Conservation (phyloP, 2,113 vertebrate species). For the Rallus limicola region DNA sequence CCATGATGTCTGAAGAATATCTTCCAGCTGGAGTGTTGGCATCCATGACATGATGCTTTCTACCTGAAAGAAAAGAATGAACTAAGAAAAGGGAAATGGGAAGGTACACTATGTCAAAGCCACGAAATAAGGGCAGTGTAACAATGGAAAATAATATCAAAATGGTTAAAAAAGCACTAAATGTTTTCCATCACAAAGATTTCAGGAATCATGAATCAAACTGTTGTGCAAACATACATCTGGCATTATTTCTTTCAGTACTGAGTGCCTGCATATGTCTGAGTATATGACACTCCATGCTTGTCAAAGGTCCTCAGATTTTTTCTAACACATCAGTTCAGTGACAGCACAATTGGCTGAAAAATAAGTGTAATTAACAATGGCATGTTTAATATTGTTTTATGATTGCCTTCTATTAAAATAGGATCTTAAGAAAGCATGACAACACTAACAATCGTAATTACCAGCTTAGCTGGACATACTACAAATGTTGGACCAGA, state of each 20-base stretch:
- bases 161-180: neutral
- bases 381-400: conserved; percentile 26
- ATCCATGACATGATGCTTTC: neutral
- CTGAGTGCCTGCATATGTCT: conserved; percentile 14
- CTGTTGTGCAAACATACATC: conserved; percentile 44
- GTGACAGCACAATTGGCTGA: conserved; percentile 41
- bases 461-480: conserved; percentile 29
- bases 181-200: conserved; percentile 13
- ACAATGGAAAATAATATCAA: neutral
- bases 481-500: conserved; percentile 1
- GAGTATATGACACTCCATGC: neutral
- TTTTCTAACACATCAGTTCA: neutral
- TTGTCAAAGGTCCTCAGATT: conserved; percentile 35
- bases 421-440: conserved; percentile 24
- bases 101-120: neutral
- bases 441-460: conserved; percentile 37
- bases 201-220: conserved; percentile 48
- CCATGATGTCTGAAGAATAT: neutral
- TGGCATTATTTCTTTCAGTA: conserved; percentile 47
- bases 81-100: neutral
- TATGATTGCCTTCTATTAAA: conserved; percentile 44
- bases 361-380: conserved; percentile 20
- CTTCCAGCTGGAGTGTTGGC: neutral
- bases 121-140: neutral
- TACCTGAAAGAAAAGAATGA: neutral